phyloP scores from a whole-genome alignment of 2,888 invertebrate genomes.

The Hydroisotoma schaefferi region DNA sequence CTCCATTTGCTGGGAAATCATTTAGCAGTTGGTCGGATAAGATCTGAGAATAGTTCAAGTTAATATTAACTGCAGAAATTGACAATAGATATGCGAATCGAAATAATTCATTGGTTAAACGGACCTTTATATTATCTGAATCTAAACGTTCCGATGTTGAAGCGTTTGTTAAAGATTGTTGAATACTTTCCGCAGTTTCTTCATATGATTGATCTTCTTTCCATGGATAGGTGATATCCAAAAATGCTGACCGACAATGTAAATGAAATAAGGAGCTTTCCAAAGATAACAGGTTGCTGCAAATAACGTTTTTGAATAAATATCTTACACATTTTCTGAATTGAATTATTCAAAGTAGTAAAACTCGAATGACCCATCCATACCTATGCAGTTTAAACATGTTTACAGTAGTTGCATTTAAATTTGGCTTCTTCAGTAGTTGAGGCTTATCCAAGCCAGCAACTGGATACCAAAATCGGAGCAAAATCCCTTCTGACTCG shows the following conservation, averaged over 20 bases:
- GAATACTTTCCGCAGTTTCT: not conserved
- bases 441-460: conserved; percentile 52
- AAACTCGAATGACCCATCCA: not conserved
- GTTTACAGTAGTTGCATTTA: conserved; percentile 20
- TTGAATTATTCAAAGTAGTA: not conserved
- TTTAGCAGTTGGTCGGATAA: conserved; percentile 35
- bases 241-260: conserved; percentile 51
- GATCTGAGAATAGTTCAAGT: conserved; percentile 46
- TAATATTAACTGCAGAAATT: not conserved
- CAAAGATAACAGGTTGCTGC: conserved; percentile 51
- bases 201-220: not conserved
- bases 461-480: conserved; percentile 53
- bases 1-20: conserved; percentile 19
- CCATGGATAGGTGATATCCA: not conserved
- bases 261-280: conserved; percentile 51
- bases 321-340: not conserved
- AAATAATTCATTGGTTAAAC: conserved; percentile 21
- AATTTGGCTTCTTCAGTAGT: conserved; percentile 38
- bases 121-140: conserved; percentile 50
- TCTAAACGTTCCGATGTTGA: not conserved
- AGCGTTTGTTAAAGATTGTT: not conserved
- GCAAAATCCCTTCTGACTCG: conserved; percentile 52
- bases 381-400: conserved; percentile 34
- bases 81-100: not conserved
- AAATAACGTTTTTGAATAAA: not conserved